Percentiles rank a stretch among this genome's conserved stretches.
Evolutionary conservation across 2,797 vertebrate genomes (phyloP).

Genomic region (Vespertilio murinus): DNA sequence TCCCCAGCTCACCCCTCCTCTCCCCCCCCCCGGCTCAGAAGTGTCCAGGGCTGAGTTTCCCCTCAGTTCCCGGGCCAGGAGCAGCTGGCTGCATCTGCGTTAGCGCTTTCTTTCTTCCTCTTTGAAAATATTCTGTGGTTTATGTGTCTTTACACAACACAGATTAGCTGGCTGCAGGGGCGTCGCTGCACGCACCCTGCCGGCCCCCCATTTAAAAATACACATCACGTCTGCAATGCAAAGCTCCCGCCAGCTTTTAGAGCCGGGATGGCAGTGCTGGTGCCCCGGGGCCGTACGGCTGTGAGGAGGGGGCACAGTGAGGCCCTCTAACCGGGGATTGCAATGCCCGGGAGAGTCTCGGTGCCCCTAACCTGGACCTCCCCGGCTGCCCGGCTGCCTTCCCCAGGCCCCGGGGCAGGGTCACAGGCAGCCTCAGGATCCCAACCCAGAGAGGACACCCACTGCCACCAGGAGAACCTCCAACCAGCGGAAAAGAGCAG

Average conservation of each 20-base stretch:
- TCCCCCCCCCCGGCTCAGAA: not conserved
- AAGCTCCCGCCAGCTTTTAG: slow-evolving; percentile 18
- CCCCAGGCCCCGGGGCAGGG: not conserved
- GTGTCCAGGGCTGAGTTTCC: not conserved
- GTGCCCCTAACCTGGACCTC: not conserved
- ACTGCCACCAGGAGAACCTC: not conserved
- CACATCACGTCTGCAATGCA: slow-evolving; percentile 61
- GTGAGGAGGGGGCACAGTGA: not conserved
- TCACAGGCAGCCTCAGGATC: not conserved
- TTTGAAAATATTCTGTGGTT: slow-evolving; percentile 76
- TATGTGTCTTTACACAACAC: slow-evolving; percentile 72
- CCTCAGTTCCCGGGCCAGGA: not conserved
- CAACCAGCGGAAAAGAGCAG: not conserved
- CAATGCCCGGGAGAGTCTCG: accelerated
- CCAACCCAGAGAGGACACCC: not conserved
- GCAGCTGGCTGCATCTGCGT: slow-evolving; percentile 44
- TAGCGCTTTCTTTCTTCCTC: slow-evolving; percentile 66
- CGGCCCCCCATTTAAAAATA: slow-evolving; percentile 67
- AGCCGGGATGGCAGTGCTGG: not conserved
- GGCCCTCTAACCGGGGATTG: not conserved
- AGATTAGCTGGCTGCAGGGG: slow-evolving; percentile 55
- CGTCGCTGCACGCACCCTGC: slow-evolving; percentile 47
- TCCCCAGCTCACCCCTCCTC: accelerated
- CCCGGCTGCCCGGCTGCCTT: not conserved
- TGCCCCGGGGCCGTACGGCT: not conserved